A percentile compares a stretch with the other conserved stretches of the same genome.
phyloP scores from a whole-genome alignment of 2,797 vertebrate genomes.

The Dallia pectoralis region DNA sequence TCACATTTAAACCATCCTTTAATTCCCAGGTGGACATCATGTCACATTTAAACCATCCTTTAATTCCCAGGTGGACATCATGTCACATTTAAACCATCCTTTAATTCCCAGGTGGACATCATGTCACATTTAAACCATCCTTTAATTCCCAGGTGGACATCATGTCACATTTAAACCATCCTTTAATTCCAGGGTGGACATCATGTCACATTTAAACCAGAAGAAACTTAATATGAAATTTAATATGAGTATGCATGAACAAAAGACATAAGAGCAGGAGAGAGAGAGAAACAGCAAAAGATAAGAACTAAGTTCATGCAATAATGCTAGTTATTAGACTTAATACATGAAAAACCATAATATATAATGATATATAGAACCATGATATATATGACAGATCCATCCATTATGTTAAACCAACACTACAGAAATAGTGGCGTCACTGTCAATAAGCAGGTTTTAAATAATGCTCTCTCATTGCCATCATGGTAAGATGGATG shows the following conservation, averaged over 20 bases:
- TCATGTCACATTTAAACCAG: too few relatives aligned
- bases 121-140: too few relatives aligned
- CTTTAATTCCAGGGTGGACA: background rate
- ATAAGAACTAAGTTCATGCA: background rate
- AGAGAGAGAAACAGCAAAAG: background rate
- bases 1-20: background rate
- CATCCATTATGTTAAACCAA: slow-evolving; percentile 6
- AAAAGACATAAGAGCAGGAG: background rate
- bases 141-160: too few relatives aligned
- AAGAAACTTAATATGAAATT: too few relatives aligned
- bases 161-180: too few relatives aligned
- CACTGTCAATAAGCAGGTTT: slow-evolving; percentile 2
- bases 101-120: too few relatives aligned
- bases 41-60: background rate
- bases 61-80: background rate
- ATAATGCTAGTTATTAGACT: background rate
- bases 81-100: too few relatives aligned
- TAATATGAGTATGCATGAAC: too few relatives aligned
- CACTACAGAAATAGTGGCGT: background rate
- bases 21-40: background rate
- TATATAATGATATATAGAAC: slow-evolving; percentile 4
- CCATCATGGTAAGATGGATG: background rate
- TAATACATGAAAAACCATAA: slow-evolving; percentile 23
- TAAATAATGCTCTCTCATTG: slow-evolving; percentile 8
- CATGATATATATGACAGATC: background rate